A percentile compares a stretch with the other conserved stretches of the same genome.
Evolutionary conservation across 1,140 invertebrate genomes (phyloP).

Genomic region (Aphaenogaster rudis): DNA sequence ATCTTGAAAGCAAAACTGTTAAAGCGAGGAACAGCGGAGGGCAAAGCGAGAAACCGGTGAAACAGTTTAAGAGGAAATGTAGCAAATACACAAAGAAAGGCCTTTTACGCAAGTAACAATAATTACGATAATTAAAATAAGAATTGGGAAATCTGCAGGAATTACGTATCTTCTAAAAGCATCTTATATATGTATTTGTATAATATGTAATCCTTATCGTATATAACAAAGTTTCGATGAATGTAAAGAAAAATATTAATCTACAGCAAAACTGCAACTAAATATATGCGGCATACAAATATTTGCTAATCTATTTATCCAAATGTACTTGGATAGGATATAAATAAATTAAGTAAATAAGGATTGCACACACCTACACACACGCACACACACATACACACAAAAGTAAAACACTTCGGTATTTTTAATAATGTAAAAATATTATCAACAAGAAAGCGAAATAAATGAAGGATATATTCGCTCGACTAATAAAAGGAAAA

Average conservation of each 20-base stretch:
- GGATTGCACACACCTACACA: not conserved
- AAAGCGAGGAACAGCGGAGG: conserved; percentile 47
- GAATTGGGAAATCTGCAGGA: not conserved
- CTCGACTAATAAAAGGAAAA: conserved; percentile 53
- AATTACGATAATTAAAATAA: conserved; percentile 23
- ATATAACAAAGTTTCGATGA: not conserved
- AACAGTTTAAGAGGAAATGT: conserved; percentile 82
- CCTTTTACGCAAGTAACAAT: conserved; percentile 34
- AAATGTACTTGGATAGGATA: conserved; percentile 18
- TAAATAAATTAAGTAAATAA: conserved; percentile 34
- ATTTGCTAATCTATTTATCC: conserved; percentile 19
- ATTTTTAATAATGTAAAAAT: conserved; percentile 1
- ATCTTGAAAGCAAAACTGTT: conserved; percentile 48
- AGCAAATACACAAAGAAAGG: conserved; percentile 80
- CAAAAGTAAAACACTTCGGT: not conserved
- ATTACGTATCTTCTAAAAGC: conserved; percentile 2
- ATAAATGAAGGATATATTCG: not conserved
- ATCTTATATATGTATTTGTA: conserved; percentile 9
- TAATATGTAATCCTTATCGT: not conserved
- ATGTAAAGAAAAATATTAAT: conserved; percentile 39
- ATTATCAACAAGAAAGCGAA: not conserved
- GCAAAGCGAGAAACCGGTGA: conserved; percentile 50
- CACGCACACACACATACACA: too few species aligned
- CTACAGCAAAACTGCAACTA: not conserved
- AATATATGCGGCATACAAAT: conserved; percentile 6